Evolutionary conservation across 92 coral and sea anemone species (phyloP), one percentile per base, ranked within the genome.

Genomic region (Palythoa grandiflora): DNA sequence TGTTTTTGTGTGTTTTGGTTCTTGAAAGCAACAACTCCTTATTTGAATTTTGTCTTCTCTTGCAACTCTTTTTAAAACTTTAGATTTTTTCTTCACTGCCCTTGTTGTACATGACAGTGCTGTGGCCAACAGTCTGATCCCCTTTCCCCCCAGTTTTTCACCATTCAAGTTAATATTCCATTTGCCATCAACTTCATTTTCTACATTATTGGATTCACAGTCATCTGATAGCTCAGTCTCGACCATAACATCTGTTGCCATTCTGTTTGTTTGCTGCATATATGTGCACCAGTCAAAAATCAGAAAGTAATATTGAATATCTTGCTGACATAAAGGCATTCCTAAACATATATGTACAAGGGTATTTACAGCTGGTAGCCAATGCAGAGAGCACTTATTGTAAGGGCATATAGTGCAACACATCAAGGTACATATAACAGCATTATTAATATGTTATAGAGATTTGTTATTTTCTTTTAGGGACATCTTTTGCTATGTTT

Each of bases 251-350:
- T 71, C 36, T 71, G 75, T 38, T 71, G 75, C 38, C 36, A 71
- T 36, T 71, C 75, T 8, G 50, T 71, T 71, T 71, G 36, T 71
- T 38, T 28, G 75, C 35, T 71, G 75, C 75, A 71, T 36, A 1
- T 71, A 71, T 9, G 65, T 71, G 75, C 75, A 71, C 75, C 75
- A 71, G 75, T 71, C 75, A 71, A 71, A 71, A 71, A 71, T 71
- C 75, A 36, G 36, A 71, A 71, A 71, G 65, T 57, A 57, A 57
- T 57, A 57, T 13, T 57, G 65, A 57, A 57, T 57, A 13, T 57
- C 16, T 57, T 57, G 65, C 16, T 57, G 16, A 57, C 5, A 57
- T 57, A 57, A 57, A 57, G 5, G 65, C 65, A 57, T 9, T 57
- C 65, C 65, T 57, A 13, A 57, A 57, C 65, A 57, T 15, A 57